Evolutionary conservation across 2,113 vertebrate genomes (phyloP).

Genomic region (Phainopepla nitens): DNA sequence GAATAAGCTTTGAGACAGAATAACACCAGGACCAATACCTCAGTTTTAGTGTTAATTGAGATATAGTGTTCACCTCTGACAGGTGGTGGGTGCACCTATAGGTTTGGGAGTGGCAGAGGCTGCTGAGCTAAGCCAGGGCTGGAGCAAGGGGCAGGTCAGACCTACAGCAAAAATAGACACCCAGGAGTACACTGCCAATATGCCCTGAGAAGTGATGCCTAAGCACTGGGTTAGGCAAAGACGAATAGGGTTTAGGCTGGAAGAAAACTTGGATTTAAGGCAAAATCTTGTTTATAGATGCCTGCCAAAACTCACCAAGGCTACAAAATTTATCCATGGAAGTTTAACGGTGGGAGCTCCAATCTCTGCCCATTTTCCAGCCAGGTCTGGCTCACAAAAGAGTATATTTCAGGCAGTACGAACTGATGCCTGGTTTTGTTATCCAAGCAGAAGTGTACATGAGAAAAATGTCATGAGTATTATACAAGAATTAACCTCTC

Average conservation of each 20-base stretch:
- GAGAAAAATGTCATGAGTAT: neutral
- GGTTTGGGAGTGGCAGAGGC: neutral
- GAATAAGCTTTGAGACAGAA: neutral
- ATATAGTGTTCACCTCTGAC: neutral
- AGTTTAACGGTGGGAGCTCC: neutral
- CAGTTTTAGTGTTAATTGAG: neutral
- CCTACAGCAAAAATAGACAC: neutral
- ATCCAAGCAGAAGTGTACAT: fast-evolving
- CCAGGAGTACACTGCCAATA: neutral
- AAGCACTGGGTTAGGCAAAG: neutral
- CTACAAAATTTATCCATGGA: neutral
- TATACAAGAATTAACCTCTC: neutral
- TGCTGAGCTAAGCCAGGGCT: neutral
- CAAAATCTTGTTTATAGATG: neutral
- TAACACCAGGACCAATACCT: neutral
- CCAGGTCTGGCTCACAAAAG: neutral
- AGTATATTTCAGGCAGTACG: fast-evolving
- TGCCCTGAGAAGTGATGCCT: neutral
- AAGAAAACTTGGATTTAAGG: neutral
- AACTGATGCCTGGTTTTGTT: neutral
- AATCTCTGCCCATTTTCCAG: neutral
- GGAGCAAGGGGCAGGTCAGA: neutral
- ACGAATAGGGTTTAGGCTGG: neutral
- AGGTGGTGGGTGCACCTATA: neutral
- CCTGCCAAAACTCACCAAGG: neutral